Conservation (phyloP, 2,797 vertebrate species). For the Enteromius mattozi region DNA sequence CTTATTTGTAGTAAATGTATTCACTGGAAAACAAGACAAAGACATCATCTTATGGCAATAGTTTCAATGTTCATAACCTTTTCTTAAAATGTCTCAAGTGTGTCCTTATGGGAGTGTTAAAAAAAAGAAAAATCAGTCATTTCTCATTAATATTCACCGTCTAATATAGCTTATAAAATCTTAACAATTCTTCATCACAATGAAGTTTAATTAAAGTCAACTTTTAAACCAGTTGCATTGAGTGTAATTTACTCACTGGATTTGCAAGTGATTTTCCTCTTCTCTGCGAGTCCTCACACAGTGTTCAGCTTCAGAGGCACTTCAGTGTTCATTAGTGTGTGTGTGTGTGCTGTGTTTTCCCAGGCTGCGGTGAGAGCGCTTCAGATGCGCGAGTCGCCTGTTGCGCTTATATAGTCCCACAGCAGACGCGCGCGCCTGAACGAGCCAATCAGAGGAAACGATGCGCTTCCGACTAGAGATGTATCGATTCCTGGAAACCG, state of each 20-base stretch:
- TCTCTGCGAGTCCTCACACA: constrained; percentile 10
- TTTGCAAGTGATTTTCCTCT: not conserved
- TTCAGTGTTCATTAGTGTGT: constrained; percentile 3
- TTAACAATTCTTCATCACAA: not conserved
- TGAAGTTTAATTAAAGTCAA: not conserved
- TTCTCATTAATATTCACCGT: not conserved
- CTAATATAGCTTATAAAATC: not conserved
- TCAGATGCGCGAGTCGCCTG: constrained; percentile 13
- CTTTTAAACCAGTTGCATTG: constrained; percentile 4
- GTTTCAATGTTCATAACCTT: not conserved
- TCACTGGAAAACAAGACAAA: not conserved
- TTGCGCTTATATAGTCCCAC: constrained; percentile 67
- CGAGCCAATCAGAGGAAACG: constrained; percentile 73
- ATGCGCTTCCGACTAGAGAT: constrained; percentile 27
- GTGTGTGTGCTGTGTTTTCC: not conserved
- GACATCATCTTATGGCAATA: not conserved
- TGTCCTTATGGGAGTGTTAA: not conserved
- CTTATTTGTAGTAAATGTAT: not conserved
- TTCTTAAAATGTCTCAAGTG: not conserved
- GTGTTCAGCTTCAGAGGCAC: not conserved
- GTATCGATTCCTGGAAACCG: not conserved
- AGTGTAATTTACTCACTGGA: not conserved
- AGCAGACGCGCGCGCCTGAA: constrained; percentile 26
- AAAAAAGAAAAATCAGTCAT: not conserved
- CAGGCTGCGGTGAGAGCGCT: not conserved